Percentiles rank a stretch among this genome's conserved stretches.
Evolutionary conservation across 2,888 invertebrate genomes (phyloP).

Genomic region (Hemaris fuciformis): DNA sequence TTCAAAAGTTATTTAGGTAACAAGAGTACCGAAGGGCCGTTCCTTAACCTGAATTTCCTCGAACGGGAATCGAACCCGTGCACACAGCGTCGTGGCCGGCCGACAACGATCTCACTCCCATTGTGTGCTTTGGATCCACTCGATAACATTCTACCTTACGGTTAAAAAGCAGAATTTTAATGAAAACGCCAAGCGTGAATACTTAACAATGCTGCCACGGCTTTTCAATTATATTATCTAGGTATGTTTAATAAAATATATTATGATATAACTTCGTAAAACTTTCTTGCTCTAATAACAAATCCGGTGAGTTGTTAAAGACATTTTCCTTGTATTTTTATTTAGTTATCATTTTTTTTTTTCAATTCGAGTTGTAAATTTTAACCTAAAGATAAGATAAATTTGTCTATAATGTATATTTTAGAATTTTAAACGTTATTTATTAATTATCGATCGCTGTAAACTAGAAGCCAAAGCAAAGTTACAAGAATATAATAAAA

Average conservation of each 20-base stretch:
- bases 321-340: too few species aligned
- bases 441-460: too few species aligned
- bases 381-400: too few species aligned
- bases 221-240: background rate
- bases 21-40: slow-evolving; percentile 50
- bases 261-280: too few species aligned
- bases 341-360: too few species aligned
- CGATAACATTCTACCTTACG: slow-evolving; percentile 57
- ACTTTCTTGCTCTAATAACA: too few species aligned
- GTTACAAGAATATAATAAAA: too few species aligned
- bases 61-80: slow-evolving; percentile 69
- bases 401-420: too few species aligned
- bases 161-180: slow-evolving; percentile 56
- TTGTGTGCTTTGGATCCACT: slow-evolving; percentile 61
- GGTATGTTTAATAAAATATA: background rate
- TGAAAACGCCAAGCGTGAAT: slow-evolving; percentile 34
- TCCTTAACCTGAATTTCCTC: slow-evolving; percentile 70
- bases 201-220: background rate
- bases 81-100: slow-evolving; percentile 48
- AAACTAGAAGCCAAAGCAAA: too few species aligned
- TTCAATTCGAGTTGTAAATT: too few species aligned
- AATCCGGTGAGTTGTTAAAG: too few species aligned
- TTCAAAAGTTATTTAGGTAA: slow-evolving; percentile 45
- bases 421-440: too few species aligned
- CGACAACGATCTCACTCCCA: slow-evolving; percentile 72